Evolutionary conservation across 1,140 invertebrate genomes (phyloP).

Genomic region (Leptopilina boulardi): DNA sequence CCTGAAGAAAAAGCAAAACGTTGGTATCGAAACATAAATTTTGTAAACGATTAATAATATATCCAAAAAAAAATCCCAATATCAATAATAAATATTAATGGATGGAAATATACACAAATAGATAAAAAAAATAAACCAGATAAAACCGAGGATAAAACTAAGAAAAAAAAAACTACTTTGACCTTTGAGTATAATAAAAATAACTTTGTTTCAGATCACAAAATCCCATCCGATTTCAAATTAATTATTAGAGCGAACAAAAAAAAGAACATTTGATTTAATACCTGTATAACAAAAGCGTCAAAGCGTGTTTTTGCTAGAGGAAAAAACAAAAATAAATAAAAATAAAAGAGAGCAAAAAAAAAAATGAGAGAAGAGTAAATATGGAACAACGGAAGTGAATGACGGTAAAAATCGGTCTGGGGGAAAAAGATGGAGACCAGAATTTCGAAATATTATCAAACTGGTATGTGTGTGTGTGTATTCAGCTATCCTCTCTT

Average conservation of each 20-base stretch:
- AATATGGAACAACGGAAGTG: constrained; percentile 35
- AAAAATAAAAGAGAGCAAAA: constrained; percentile 38
- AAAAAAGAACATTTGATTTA: neutral
- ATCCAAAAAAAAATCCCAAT: no score
- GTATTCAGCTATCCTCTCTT: constrained; percentile 35
- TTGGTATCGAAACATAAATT: no score
- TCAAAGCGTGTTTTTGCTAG: constrained; percentile 2
- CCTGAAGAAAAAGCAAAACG: no score
- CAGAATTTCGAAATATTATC: constrained; percentile 50
- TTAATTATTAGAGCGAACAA: neutral
- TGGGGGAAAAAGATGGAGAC: constrained; percentile 47
- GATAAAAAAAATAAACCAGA: no score
- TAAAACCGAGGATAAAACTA: no score
- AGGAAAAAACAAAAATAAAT: constrained; percentile 30
- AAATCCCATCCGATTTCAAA: neutral
- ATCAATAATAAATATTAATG: no score
- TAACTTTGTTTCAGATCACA: neutral
- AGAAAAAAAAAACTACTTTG: neutral
- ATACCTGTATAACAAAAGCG: neutral
- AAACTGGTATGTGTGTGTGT: constrained; percentile 42
- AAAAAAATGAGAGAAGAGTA: constrained; percentile 36
- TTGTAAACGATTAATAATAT: no score
- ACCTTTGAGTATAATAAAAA: neutral
- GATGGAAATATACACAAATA: no score
- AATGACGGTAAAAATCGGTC: constrained; percentile 40